Base-by-base conservation (phyloP, 2,888 invertebrate species). In the Cetonia aurata region DNA sequence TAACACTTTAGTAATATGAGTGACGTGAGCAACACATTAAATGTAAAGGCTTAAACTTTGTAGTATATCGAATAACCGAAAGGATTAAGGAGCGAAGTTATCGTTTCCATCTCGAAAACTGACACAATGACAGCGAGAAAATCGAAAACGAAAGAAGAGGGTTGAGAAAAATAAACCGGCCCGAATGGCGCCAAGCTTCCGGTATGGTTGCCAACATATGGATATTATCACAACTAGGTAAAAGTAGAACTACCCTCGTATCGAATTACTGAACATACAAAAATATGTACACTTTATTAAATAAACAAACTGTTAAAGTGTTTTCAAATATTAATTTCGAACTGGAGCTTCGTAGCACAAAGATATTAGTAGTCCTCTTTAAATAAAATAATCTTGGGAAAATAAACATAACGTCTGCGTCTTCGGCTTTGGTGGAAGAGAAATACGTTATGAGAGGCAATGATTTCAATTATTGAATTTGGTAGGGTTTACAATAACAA, bases 251-350 rank as follows among this genome's bases (percentile, higher is more conserved):
- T 74, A 77, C 78, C 81, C 80, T 78, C 25, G 74, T 76, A 82
- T 83, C 80, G 75, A 80, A 79, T 83, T 83, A 82, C 83, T 79
- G 74, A 76, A 75, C 77, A 83, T 82, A 83, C 75, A 82, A 80
- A 79, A 81, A 79, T 80, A 80, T 81, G 82, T 81, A 81, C 82
- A 80, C 78, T 83, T 83, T 83, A 83, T 83, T 83, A 83, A 83
- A 83, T 82, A 83, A 83, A 83, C 83, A 83, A 81, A 80, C 82
- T 82, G 80, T 82, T 82, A 79, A 81, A 83, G 81, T 82, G 83
- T 82, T 82, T 82, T 82, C 82, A 82, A 83, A 83, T 80, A 25
- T 25, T 25, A 80, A 62, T 62, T 62, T 62, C 62, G 31, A 62
- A 46, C 48, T 42, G 48, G 42, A 62, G 74, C 75, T 44, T 25